These are phyloP conservation scores for Nomada ruficornis DNA, from an alignment of 2,888 invertebrate genomes.

Conservation along the genomic window DNA sequence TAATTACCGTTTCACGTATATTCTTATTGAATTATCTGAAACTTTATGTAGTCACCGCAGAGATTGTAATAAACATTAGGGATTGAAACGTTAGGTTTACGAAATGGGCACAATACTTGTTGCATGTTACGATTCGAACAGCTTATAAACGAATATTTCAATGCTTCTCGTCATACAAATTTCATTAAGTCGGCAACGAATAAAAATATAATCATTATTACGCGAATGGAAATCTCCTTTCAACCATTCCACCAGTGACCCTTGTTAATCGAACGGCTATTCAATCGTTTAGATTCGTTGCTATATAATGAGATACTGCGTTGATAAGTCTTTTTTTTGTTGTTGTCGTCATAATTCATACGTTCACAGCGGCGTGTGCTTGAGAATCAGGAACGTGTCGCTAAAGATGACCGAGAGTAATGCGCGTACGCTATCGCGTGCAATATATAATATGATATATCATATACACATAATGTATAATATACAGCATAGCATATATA, in stretches of 20 bases:
- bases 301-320: constrained; percentile 48
- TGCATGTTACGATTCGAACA: too few species aligned
- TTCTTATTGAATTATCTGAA: neutral
- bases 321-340: constrained; percentile 38
- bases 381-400: constrained; percentile 28
- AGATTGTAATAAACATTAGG: neutral
- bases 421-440: neutral
- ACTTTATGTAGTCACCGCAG: neutral
- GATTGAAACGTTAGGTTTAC: too few species aligned
- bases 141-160: neutral
- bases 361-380: constrained; percentile 29
- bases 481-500: neutral
- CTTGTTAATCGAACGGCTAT: constrained; percentile 38
- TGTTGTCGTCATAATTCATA: constrained; percentile 28
- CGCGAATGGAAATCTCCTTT: neutral
- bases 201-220: neutral
- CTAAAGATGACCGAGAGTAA: constrained; percentile 10
- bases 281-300: constrained; percentile 59
- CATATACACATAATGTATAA: constrained; percentile 18
- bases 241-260: constrained; percentile 46
- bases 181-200: neutral
- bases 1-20: neutral
- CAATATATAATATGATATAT: constrained; percentile 24
- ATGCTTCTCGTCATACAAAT: neutral
- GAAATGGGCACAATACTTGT: too few species aligned